A percentile compares a stretch with the other conserved stretches of the same genome.
These are phyloP conservation scores for Orestias chungarensis DNA, from an alignment of 2,797 vertebrate genomes.

Conservation along the genomic window DNA sequence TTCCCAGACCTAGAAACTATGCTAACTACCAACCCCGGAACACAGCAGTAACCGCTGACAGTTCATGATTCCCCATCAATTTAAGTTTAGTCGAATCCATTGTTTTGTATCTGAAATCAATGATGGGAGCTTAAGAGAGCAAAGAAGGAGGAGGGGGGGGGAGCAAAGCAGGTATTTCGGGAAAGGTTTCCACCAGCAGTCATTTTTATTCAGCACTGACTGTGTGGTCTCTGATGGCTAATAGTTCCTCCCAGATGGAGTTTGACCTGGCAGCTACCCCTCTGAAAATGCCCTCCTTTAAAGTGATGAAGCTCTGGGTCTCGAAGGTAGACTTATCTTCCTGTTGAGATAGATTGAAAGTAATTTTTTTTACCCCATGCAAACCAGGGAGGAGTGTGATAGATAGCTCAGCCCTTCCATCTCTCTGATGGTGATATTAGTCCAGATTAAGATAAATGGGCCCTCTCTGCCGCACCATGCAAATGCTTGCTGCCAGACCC, in stretches of 20 bases:
- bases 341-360: constrained; percentile 73
- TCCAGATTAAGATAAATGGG: constrained; percentile 76
- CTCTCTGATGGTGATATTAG: constrained; percentile 75
- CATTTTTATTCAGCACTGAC: constrained; percentile 49
- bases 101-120: constrained; percentile 53
- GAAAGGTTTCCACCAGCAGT: constrained; percentile 46
- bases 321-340: constrained; percentile 67
- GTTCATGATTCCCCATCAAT: constrained; percentile 25
- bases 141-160: constrained; percentile 5
- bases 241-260: constrained; percentile 60
- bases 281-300: constrained; percentile 46
- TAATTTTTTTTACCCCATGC: constrained; percentile 64
- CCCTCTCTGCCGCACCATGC: constrained; percentile 65
- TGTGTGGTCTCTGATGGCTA: constrained; percentile 57
- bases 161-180: constrained; percentile 29
- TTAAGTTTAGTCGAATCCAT: constrained; percentile 7
- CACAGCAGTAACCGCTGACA: constrained; percentile 14
- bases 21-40: background rate
- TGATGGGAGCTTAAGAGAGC: constrained; percentile 39
- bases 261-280: constrained; percentile 53
- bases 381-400: constrained; percentile 66
- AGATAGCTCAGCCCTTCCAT: constrained; percentile 64
- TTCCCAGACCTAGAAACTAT: background rate
- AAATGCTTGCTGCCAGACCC: constrained; percentile 56
- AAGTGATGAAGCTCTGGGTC: constrained; percentile 64